Conservation (phyloP, 1,140 invertebrate species). For the Papilio polytes region DNA sequence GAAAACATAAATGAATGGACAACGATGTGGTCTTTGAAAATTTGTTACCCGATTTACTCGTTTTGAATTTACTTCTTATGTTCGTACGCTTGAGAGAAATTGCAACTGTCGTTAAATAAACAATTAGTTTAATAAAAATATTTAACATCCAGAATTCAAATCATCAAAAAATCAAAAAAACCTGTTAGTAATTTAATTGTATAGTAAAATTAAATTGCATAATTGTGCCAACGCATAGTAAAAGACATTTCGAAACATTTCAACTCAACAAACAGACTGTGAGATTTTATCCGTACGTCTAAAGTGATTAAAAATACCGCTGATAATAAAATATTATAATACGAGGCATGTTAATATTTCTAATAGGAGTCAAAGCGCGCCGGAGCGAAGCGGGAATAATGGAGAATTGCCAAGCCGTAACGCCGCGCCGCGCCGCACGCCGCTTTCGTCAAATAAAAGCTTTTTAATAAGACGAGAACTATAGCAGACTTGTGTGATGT, state of each 20-base stretch:
- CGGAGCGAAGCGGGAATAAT: conserved; percentile 70
- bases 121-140: neutral
- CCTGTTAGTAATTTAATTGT: neutral
- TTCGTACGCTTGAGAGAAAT: neutral
- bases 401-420: conserved; percentile 65
- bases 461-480: conserved; percentile 57
- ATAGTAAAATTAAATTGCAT: conserved; percentile 6
- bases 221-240: conserved; percentile 5
- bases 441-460: conserved; percentile 58
- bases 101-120: neutral
- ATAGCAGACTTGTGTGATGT: conserved; percentile 9
- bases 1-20: neutral
- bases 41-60: neutral
- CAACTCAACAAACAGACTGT: conserved; percentile 42
- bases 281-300: conserved; percentile 36
- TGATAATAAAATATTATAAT: conserved; percentile 62
- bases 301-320: conserved; percentile 33
- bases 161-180: neutral
- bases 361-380: conserved; percentile 74
- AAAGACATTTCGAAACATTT: conserved; percentile 17
- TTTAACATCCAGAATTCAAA: neutral
- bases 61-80: neutral
- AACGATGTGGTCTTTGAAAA: neutral
- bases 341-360: conserved; percentile 65
- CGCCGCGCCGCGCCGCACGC: conserved; percentile 46